Evolutionary conservation across 1,140 invertebrate genomes (phyloP).

Genomic region (Penaeus chinensis): DNA sequence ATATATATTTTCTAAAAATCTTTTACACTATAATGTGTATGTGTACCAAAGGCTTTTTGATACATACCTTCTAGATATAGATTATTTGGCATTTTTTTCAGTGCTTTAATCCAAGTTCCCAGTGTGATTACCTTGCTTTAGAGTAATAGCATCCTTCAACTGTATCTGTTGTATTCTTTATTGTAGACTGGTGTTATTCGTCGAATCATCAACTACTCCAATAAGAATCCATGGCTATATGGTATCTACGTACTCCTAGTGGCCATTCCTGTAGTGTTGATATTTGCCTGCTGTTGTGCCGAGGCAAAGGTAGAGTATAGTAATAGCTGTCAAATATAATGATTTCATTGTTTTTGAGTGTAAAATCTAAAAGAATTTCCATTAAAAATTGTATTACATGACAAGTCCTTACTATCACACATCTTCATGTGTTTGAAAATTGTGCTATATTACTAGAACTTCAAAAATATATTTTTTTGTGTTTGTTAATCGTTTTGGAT

Average conservation of each 20-base stretch:
- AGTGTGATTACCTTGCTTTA: too few relatives aligned
- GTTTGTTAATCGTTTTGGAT: neutral
- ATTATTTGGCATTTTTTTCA: too few relatives aligned
- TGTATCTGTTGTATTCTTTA: slow-evolving; percentile 62
- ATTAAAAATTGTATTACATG: neutral
- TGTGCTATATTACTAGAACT: neutral
- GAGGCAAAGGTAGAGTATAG: slow-evolving; percentile 70
- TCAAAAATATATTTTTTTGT: neutral
- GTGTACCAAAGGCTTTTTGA: too few relatives aligned
- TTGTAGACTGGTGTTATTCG: slow-evolving; percentile 84
- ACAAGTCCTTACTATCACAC: neutral
- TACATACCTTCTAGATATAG: too few relatives aligned
- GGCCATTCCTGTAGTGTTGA: slow-evolving; percentile 81
- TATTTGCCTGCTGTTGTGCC: slow-evolving; percentile 84
- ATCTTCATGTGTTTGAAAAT: neutral
- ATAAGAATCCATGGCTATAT: slow-evolving; percentile 92
- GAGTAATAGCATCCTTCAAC: neutral
- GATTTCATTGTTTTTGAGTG: neutral
- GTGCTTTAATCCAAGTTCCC: too few relatives aligned
- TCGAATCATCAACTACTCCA: slow-evolving; percentile 83
- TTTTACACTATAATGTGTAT: too few relatives aligned
- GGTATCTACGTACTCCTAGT: slow-evolving; percentile 83
- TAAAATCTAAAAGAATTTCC: neutral
- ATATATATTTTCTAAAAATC: too few relatives aligned
- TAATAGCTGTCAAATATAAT: neutral